phyloP scores from a whole-genome alignment of 1,140 invertebrate genomes.

The Drosophila kohkoa region DNA sequence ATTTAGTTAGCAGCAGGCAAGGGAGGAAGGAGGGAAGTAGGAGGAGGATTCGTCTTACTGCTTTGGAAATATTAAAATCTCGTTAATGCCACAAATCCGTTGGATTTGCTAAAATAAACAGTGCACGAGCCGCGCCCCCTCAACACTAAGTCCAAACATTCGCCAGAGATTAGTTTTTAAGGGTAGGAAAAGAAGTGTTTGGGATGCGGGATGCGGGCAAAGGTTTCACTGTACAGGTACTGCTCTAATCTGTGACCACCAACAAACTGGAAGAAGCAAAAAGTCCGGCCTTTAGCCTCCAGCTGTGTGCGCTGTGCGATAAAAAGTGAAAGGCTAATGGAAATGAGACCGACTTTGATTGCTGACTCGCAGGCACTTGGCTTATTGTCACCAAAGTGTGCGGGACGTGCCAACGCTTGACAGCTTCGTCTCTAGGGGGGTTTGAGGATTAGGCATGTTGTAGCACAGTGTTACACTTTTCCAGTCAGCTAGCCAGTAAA shows the following conservation, averaged over 20 bases:
- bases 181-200: slow-evolving; percentile 35
- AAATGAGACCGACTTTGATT: background rate
- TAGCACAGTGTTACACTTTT: slow-evolving; percentile 31
- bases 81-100: slow-evolving; percentile 57
- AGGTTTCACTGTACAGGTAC: background rate
- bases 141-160: slow-evolving; percentile 49
- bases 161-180: slow-evolving; percentile 46
- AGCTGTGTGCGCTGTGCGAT: slow-evolving; percentile 37
- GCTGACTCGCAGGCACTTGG: background rate
- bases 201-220: background rate
- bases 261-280: slow-evolving; percentile 11
- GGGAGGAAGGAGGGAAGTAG: background rate
- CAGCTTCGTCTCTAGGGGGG: slow-evolving; percentile 44
- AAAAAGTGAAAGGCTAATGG: slow-evolving; percentile 64
- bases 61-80: slow-evolving; percentile 58
- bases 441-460: background rate
- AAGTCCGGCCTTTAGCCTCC: slow-evolving; percentile 21
- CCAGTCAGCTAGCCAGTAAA: background rate
- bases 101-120: slow-evolving; percentile 63
- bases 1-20: slow-evolving; percentile 10
- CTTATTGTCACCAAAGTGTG: slow-evolving; percentile 44
- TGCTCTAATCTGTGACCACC: slow-evolving; percentile 46
- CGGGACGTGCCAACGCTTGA: slow-evolving; percentile 55
- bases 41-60: slow-evolving; percentile 4
- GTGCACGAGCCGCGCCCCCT: slow-evolving; percentile 40